Conservation (phyloP, 2,797 vertebrate genomes). For the Sebastes steindachneri region DNA sequence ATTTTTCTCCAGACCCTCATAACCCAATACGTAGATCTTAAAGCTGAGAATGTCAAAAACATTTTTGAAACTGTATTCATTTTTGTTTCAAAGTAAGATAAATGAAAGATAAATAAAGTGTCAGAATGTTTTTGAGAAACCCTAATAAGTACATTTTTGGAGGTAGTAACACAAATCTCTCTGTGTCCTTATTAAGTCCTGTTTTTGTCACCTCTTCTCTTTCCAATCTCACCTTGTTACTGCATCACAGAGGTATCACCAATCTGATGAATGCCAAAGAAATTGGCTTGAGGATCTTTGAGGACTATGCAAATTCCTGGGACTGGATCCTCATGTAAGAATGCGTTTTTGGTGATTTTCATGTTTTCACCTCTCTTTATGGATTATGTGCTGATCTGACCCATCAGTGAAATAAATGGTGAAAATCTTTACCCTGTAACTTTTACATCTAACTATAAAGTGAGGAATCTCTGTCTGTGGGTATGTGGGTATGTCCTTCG, state of each 20-base stretch:
- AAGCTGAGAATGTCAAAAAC: slow-evolving; percentile 28
- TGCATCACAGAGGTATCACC: slow-evolving; percentile 86
- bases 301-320: slow-evolving; percentile 96
- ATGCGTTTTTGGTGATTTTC: background rate
- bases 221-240: slow-evolving; percentile 12
- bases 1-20: background rate
- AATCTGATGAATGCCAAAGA: slow-evolving; percentile 90
- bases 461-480: no score
- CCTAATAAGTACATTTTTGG: background rate
- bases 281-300: slow-evolving; percentile 92
- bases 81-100: slow-evolving; percentile 14
- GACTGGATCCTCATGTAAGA: slow-evolving; percentile 97
- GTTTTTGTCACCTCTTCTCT: slow-evolving; percentile 17
- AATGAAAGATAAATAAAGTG: slow-evolving; percentile 23
- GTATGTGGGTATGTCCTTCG: no score
- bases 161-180: background rate
- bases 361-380: background rate
- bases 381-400: background rate
- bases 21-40: slow-evolving; percentile 6
- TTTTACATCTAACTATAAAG: background rate
- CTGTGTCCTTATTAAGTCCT: background rate
- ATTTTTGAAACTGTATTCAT: slow-evolving; percentile 42
- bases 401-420: background rate
- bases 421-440: background rate
- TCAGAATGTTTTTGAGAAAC: slow-evolving; percentile 45